Evolutionary conservation across 2,113 vertebrate genomes (phyloP), one percentile per base, ranked within the genome.

Genomic region (Amphiprion percula): DNA sequence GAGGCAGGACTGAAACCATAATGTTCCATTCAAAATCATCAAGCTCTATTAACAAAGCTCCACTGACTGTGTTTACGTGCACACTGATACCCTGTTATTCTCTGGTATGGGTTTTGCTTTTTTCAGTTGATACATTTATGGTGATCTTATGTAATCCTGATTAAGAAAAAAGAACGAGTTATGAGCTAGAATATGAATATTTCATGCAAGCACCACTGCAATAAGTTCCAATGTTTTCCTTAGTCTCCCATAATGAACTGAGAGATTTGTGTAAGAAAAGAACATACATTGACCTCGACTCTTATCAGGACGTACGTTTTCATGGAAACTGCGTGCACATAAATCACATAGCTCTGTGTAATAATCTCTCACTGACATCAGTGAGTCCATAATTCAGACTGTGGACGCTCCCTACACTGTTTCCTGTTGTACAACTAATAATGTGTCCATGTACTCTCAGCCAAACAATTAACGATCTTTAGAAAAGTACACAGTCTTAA

Each of bases 11-110:
- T 49, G 39, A 74, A 81, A 74, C 26, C 80, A 74, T 41, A 66
- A 82, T 87, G 61, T 84, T 83, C 78, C 53, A 80, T 81, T 89
- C 61, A 58, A 53, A 50, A 58, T 79, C 49, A 85, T 83, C 63
- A 79, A 19, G 65, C 52, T 14, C 60, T 59, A 79, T 84, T 78
- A 87, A 78, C 54, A 21, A 58, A 78, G 41, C 24, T 37, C 39
- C 39, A n/a, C 7, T 60, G 28, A 50, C 39, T 56, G 69, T 44
- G 78, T 75, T 84, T 21, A 60, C n/a, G 16, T 54, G 77, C 74
- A 79, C 72, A 79, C 11, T 2, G 46, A 60, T 14, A 77, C 2
- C 7, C 44, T 66, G 49, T 66, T 75, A 58, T 76, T 55, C 9
- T 49, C 44, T 0, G 0, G 7, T 17, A 55, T 24, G 14, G 14